Evolutionary conservation across 2,888 invertebrate genomes (phyloP).

Genomic region (Platycheirus albimanus): DNA sequence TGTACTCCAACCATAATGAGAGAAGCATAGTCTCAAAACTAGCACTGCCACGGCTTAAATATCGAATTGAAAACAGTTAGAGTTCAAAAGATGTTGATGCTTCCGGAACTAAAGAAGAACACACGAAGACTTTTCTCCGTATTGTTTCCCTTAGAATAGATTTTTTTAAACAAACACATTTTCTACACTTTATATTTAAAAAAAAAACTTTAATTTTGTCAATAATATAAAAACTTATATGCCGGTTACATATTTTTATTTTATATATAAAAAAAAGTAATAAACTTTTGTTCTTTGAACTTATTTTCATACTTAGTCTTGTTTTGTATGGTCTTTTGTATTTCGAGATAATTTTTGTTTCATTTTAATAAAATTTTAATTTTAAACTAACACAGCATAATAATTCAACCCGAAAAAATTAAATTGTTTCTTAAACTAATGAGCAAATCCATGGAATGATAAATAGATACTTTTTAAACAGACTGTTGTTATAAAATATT

Average conservation of each 20-base stretch:
- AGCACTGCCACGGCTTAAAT: too few relatives aligned
- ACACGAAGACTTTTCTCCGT: too few relatives aligned
- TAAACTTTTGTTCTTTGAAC: constrained; percentile 53
- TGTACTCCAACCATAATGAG: too few relatives aligned
- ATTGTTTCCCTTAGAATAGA: too few relatives aligned
- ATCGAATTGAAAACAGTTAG: too few relatives aligned
- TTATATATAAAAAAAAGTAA: constrained; percentile 2
- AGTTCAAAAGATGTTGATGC: too few relatives aligned
- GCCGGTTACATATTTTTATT: constrained; percentile 1
- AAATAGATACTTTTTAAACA: not conserved
- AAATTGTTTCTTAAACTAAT: not conserved
- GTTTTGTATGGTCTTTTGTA: constrained; percentile 19
- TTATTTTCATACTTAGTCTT: constrained; percentile 51
- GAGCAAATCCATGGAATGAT: constrained; percentile 20
- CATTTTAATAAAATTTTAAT: not conserved
- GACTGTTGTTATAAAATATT: too few relatives aligned
- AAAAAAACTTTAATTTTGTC: constrained; percentile 2
- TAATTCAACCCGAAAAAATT: not conserved
- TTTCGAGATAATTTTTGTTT: constrained; percentile 17
- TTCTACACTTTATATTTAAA: not conserved
- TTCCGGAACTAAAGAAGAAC: too few relatives aligned
- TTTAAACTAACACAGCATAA: constrained; percentile 2
- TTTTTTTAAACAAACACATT: too few relatives aligned
- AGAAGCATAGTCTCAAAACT: too few relatives aligned
- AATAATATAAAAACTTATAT: constrained; percentile 16